These are phyloP conservation scores for Alviniconcha strummeri DNA, from an alignment of 2,888 invertebrate genomes.

Conservation along the genomic window DNA sequence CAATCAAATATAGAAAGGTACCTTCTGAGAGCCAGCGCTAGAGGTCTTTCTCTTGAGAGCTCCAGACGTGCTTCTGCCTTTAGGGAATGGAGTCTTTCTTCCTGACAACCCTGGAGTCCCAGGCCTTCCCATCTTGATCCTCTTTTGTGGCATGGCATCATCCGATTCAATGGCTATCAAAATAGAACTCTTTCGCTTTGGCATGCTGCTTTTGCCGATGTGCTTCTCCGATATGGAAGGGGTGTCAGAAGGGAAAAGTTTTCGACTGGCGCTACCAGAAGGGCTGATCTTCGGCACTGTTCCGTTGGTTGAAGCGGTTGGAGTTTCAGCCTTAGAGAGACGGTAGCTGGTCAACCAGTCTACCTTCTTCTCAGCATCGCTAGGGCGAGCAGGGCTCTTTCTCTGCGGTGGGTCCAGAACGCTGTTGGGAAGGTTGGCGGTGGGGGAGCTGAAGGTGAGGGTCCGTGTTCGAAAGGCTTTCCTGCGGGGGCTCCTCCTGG, in stretches of 20 bases:
- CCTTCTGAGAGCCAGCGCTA: no score
- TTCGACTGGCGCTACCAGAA: not conserved
- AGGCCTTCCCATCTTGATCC: not conserved
- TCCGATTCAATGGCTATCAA: not conserved
- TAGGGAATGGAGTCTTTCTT: not conserved
- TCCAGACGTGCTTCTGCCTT: constrained; percentile 2
- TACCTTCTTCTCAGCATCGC: constrained; percentile 24
- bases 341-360: constrained; percentile 59
- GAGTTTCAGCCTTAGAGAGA: constrained; percentile 35
- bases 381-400: constrained; percentile 28
- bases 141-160: not conserved
- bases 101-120: not conserved
- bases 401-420: constrained; percentile 48
- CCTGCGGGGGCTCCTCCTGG: not conserved
- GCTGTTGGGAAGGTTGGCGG: constrained; percentile 54
- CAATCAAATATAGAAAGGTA: no score
- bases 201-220: not conserved
- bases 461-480: not conserved
- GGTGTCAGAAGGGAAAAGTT: not conserved
- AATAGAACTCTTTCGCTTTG: not conserved
- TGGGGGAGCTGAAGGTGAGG: constrained; percentile 45
- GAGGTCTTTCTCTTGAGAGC: constrained; percentile 3
- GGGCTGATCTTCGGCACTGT: not conserved
- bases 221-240: not conserved
- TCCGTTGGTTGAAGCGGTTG: not conserved